A percentile compares a stretch with the other conserved stretches of the same genome.
Evolutionary conservation across 2,888 invertebrate species (phyloP).

Genomic region (Orthonychiurus folsomi): DNA sequence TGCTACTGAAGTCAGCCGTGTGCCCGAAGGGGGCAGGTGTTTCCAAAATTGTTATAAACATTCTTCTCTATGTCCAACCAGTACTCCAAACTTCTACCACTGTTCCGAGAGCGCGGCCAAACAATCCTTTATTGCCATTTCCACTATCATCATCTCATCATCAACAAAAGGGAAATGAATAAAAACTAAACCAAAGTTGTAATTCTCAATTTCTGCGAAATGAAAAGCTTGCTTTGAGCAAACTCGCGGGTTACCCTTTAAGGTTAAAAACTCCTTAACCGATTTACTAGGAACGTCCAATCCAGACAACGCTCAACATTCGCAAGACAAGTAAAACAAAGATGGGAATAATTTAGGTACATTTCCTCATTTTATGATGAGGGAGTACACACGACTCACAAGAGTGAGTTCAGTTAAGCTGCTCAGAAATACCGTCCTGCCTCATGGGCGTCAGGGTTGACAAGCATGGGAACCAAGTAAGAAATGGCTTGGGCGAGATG

Average conservation of each 20-base stretch:
- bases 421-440: too few relatives aligned
- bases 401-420: too few relatives aligned
- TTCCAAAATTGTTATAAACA: conserved; percentile 7
- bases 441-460: too few relatives aligned
- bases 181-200: background rate
- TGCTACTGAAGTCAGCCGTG: too few relatives aligned
- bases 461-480: too few relatives aligned
- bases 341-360: too few relatives aligned
- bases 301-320: too few relatives aligned
- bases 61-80: conserved; percentile 6
- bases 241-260: background rate
- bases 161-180: background rate
- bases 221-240: background rate
- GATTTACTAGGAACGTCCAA: too few relatives aligned
- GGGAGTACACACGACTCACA: too few relatives aligned
- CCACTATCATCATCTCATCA: background rate
- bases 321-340: too few relatives aligned
- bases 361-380: too few relatives aligned
- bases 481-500: too few relatives aligned
- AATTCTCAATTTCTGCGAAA: background rate
- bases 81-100: conserved; percentile 8
- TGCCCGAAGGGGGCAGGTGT: conserved; percentile 9
- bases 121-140: background rate
- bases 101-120: background rate
- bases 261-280: conserved; percentile 1